A percentile compares a stretch with the other conserved stretches of the same genome.
Evolutionary conservation across 2,797 vertebrate species (phyloP).

Genomic region (Sternarchorhynchus goeldii): DNA sequence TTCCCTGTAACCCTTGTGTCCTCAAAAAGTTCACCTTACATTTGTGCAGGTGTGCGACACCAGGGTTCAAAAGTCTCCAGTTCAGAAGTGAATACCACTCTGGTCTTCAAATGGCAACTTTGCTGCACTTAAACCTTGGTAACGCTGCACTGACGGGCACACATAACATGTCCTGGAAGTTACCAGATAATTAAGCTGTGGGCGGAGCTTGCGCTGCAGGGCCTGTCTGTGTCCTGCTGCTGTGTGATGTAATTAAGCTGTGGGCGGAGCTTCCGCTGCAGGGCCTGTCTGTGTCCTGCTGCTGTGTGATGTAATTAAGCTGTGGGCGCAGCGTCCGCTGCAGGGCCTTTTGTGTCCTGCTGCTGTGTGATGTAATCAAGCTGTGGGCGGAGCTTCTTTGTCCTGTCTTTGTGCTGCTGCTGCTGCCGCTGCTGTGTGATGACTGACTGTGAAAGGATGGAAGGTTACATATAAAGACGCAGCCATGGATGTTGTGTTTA

Average conservation of each 20-base stretch:
- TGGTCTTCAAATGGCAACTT: not conserved
- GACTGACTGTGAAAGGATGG: not conserved
- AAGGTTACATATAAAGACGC: not conserved
- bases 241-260: not conserved
- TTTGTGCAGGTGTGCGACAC: no score
- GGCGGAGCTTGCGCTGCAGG: not conserved
- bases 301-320: not conserved
- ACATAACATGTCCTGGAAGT: constrained; percentile 3
- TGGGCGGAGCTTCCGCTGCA: not conserved
- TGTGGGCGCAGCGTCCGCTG: not conserved
- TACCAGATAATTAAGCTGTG: constrained; percentile 19
- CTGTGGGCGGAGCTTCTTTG: not conserved
- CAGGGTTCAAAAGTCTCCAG: no score
- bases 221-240: not conserved
- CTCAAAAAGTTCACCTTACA: not conserved
- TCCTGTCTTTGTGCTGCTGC: not conserved
- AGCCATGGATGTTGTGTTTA: constrained; percentile 1
- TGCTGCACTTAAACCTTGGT: not conserved
- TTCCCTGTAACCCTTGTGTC: no score
- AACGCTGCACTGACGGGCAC: not conserved
- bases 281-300: not conserved
- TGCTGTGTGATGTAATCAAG: constrained; percentile 23
- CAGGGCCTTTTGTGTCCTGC: not conserved
- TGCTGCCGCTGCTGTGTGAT: not conserved
- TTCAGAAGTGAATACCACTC: constrained; percentile 5